These are phyloP conservation scores for Brachyalestes nurse DNA, from an alignment of 2,797 vertebrate genomes.

Conservation along the genomic window DNA sequence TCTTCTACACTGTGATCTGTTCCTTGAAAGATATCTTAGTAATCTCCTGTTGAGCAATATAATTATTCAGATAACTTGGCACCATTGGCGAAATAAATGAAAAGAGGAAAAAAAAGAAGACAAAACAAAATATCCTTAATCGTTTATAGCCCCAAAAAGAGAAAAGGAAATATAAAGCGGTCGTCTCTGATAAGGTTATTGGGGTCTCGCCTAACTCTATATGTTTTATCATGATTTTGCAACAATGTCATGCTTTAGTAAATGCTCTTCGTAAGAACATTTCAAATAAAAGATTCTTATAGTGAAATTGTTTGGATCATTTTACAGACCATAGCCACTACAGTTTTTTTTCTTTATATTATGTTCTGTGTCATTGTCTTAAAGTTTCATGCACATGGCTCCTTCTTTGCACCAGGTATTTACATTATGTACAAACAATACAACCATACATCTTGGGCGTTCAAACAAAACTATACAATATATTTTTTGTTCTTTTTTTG, in stretches of 20 bases:
- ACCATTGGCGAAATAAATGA: constrained; percentile 90
- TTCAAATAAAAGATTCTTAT: constrained; percentile 98
- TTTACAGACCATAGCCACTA: constrained; percentile 99
- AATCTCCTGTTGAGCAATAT: constrained; percentile 86
- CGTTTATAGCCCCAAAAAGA: constrained; percentile 87
- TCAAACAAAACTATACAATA: constrained; percentile 93
- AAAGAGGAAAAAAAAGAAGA: constrained; percentile 5
- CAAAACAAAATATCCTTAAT: constrained; percentile 51
- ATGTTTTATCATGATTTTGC: constrained; percentile 88
- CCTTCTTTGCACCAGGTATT: constrained; percentile 88
- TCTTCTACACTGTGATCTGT: constrained; percentile 63
- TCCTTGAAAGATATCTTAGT: constrained; percentile 63
- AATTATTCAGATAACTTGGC: constrained; percentile 96
- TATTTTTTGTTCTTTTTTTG: constrained; percentile 79
- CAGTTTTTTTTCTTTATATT: constrained; percentile 88
- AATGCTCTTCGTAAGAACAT: constrained; percentile 99
- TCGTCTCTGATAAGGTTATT: constrained; percentile 87
- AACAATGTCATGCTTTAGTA: constrained; percentile 98
- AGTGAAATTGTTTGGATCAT: constrained; percentile 99
- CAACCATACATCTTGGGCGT: constrained; percentile 88
- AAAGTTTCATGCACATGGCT: constrained; percentile 97
- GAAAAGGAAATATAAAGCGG: constrained; percentile 87
- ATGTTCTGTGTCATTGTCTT: constrained; percentile 94
- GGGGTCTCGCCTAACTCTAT: constrained; percentile 95
- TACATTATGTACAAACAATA: constrained; percentile 99